These are phyloP conservation scores for Drosophila kikkawai DNA, from an alignment of 1,140 invertebrate genomes.

Conservation along the genomic window DNA sequence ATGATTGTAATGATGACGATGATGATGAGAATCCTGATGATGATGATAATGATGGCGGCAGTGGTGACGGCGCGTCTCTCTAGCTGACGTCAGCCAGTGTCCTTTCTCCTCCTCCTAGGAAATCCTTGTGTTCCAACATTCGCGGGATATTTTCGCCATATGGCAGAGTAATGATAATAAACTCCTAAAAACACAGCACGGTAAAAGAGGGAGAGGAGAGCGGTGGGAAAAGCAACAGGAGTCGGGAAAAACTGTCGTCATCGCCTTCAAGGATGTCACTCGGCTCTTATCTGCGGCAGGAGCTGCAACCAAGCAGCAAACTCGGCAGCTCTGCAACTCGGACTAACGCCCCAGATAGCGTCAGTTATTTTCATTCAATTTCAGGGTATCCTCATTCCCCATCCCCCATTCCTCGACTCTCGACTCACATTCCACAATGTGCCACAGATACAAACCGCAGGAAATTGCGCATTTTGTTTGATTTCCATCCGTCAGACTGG, in stretches of 20 bases:
- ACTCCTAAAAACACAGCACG: conserved; percentile 77
- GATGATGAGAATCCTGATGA: conserved; percentile 15
- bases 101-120: neutral
- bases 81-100: conserved; percentile 65
- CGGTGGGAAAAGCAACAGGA: conserved; percentile 1
- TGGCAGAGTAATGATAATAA: conserved; percentile 84
- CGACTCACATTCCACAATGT: conserved; percentile 20
- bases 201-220: neutral
- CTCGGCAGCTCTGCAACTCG: conserved; percentile 38
- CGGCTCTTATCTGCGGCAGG: conserved; percentile 59
- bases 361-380: conserved; percentile 81
- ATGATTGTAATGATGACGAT: neutral
- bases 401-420: neutral
- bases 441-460: conserved; percentile 28
- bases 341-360: conserved; percentile 56
- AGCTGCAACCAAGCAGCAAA: conserved; percentile 32
- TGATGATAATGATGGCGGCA: conserved; percentile 18
- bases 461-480: conserved; percentile 51
- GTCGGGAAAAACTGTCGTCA: conserved; percentile 61
- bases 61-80: conserved; percentile 21
- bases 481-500: conserved; percentile 39
- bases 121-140: conserved; percentile 24
- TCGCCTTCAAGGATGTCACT: conserved; percentile 63
- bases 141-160: conserved; percentile 79
- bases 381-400: neutral